These are phyloP conservation scores for Tenebrio molitor DNA, from an alignment of 1,140 invertebrate species.

Conservation along the genomic window DNA sequence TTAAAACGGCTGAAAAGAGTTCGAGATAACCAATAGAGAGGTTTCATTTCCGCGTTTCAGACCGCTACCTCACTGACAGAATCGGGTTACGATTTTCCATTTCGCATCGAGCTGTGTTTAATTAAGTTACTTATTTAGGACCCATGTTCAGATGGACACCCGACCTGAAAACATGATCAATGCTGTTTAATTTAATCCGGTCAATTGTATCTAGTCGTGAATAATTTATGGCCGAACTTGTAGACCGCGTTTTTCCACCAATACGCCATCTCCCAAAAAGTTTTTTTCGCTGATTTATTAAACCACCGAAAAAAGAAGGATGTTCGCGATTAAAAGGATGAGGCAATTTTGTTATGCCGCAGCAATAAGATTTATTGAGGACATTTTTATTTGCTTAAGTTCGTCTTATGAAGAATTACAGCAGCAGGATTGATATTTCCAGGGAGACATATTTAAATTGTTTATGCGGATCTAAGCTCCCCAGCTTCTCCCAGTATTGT, in stretches of 20 bases:
- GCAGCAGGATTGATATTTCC: slow-evolving; percentile 1
- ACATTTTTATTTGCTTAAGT: slow-evolving; percentile 41
- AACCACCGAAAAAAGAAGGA: slow-evolving; percentile 6
- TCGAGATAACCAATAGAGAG: slow-evolving; percentile 31
- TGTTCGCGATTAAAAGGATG: neutral
- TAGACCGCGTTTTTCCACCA: neutral
- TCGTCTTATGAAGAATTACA: slow-evolving; percentile 19
- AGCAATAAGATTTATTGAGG: slow-evolving; percentile 29
- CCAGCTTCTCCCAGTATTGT: slow-evolving; percentile 8
- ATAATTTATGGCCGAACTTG: slow-evolving; percentile 23
- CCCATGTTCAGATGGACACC: slow-evolving; percentile 35
- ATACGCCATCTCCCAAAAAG: neutral
- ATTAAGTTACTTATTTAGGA: slow-evolving; percentile 41
- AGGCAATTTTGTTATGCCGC: neutral
- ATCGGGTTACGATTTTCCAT: slow-evolving; percentile 38
- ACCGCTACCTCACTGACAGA: slow-evolving; percentile 18
- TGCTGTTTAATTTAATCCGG: slow-evolving; percentile 22
- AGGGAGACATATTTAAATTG: slow-evolving; percentile 24
- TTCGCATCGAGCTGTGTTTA: slow-evolving; percentile 29
- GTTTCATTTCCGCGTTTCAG: slow-evolving; percentile 38
- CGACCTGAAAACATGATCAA: slow-evolving; percentile 37
- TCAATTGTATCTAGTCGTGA: slow-evolving; percentile 25
- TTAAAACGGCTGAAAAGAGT: slow-evolving; percentile 27
- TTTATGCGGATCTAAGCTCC: slow-evolving; percentile 28
- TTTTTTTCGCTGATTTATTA: neutral